Base-by-base conservation (phyloP, 2,888 invertebrate genomes). In the Celastrina argiolus region DNA sequence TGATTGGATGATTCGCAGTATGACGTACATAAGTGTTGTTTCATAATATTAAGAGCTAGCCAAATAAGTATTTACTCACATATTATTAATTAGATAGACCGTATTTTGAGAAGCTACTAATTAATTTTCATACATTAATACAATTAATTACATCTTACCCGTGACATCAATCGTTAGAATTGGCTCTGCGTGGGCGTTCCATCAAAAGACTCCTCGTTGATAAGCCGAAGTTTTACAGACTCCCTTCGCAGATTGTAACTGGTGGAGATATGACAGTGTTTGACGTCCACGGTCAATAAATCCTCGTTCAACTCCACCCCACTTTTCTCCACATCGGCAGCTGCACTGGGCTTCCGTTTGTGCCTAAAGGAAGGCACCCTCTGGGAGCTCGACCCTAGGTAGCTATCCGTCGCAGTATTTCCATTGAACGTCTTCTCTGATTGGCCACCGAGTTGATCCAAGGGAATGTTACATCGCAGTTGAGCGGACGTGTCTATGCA, bases 371-470 rank as follows among this genome's bases (percentile, higher is more conserved):
- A 93, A 7, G 92, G 81, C 2, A 87, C 86, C 66, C 93, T 82
- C 71, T 92, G 84, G 56, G 93, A 88, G 69, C 93, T 92, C 0
- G 92, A 92, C 3, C 92, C 92, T 73, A 94, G 81, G 72, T 94
- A 88, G 28, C 73, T 75, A 75, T 94, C 94, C 5, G 95, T 95
- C 70, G 95, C 94, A 74, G 94, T 94, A 74, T 94, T 94, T 0
- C 95, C 96, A 77, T 96, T 96, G 75, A 94, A 95, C 10, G 95
- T 94, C 75, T 94, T 92, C 80, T 95, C 95, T 7, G 94, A 93
- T 42, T 92, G 91, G 81, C 93, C 92, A 6, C 87, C 91, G 64
- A 90, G 74, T 71, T 91, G 88, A 85, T 94, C 93, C 71, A 90
- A 72, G 66, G 84, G 88, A 68, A 91, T 88, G 63, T 86, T 89